phyloP scores from a whole-genome alignment of 2,888 invertebrate species.

The Lochmaea crataegi region DNA sequence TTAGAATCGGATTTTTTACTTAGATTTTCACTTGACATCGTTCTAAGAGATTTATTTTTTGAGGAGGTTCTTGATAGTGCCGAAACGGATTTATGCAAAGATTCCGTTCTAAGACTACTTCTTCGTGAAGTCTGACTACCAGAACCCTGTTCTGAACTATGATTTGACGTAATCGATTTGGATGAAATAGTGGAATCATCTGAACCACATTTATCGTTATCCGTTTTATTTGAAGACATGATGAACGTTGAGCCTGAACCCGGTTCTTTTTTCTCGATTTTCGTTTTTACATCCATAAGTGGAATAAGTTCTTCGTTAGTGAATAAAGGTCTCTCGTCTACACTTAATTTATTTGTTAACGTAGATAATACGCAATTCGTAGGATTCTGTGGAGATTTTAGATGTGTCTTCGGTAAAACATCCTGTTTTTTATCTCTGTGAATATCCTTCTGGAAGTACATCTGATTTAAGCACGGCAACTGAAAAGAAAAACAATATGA shows the following conservation, averaged over 20 bases:
- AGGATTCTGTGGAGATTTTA: conserved; percentile 12
- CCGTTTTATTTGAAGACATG: conserved; percentile 48
- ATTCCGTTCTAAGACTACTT: conserved; percentile 50
- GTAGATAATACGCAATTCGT: background rate
- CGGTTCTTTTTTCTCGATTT: conserved; percentile 46
- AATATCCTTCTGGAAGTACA: conserved; percentile 19
- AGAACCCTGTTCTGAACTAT: conserved; percentile 37
- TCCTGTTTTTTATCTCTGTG: conserved; percentile 62
- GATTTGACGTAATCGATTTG: conserved; percentile 43
- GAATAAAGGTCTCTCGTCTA: background rate
- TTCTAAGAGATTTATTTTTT: conserved; percentile 45
- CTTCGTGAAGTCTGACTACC: conserved; percentile 42
- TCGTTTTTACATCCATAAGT: conserved; percentile 58
- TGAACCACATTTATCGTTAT: conserved; percentile 50
- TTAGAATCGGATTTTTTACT: conserved; percentile 53
- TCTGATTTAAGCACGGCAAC: conserved; percentile 11
- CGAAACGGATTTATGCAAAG: conserved; percentile 51
- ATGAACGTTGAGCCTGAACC: conserved; percentile 50
- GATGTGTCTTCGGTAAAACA: background rate
- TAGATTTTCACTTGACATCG: conserved; percentile 49
- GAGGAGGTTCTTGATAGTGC: conserved; percentile 33
- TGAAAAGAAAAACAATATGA: conserved; percentile 12
- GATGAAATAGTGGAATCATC: conserved; percentile 50
- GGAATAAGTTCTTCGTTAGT: conserved; percentile 57
- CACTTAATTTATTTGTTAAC: conserved; percentile 15